phyloP scores from a whole-genome alignment of 2,888 invertebrate species.

The Pherbina coryleti region DNA sequence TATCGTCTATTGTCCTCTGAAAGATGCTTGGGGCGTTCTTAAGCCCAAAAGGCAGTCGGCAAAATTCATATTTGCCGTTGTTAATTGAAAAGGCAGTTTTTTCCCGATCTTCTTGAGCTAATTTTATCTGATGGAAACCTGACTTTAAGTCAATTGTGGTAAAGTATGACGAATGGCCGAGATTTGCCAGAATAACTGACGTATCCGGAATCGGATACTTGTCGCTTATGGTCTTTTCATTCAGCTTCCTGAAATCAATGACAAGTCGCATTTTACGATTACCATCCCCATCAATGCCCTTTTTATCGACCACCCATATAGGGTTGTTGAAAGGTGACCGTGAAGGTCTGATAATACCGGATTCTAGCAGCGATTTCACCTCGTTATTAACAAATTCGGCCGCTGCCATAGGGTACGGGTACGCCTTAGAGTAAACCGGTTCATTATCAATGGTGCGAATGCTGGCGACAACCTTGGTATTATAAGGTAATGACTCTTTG shows the following conservation, averaged over 20 bases:
- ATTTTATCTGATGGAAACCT: constrained; percentile 34
- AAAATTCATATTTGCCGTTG: constrained; percentile 37
- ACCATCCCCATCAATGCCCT: too few species aligned
- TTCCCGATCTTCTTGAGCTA: constrained; percentile 10
- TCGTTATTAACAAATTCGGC: too few species aligned
- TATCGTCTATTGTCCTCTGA: constrained; percentile 39
- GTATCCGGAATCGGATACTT: not conserved
- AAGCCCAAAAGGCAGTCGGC: not conserved
- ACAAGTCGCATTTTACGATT: too few species aligned
- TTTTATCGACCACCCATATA: too few species aligned
- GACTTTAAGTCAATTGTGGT: constrained; percentile 25
- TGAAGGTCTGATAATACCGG: not conserved
- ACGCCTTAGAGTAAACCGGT: constrained; percentile 25
- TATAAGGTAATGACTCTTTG: not conserved
- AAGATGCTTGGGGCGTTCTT: constrained; percentile 29
- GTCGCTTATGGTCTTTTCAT: not conserved
- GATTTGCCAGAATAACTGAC: not conserved
- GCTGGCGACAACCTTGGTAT: constrained; percentile 38
- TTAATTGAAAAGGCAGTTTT: not conserved
- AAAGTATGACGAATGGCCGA: too few species aligned
- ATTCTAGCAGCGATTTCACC: too few species aligned
- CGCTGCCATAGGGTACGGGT: constrained; percentile 20
- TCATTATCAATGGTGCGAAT: constrained; percentile 35
- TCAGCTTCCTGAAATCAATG: not conserved
- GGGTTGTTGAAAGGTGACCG: not conserved